Base-by-base conservation (phyloP, 1,140 invertebrate genomes). In the Bombus sylvicola region DNA sequence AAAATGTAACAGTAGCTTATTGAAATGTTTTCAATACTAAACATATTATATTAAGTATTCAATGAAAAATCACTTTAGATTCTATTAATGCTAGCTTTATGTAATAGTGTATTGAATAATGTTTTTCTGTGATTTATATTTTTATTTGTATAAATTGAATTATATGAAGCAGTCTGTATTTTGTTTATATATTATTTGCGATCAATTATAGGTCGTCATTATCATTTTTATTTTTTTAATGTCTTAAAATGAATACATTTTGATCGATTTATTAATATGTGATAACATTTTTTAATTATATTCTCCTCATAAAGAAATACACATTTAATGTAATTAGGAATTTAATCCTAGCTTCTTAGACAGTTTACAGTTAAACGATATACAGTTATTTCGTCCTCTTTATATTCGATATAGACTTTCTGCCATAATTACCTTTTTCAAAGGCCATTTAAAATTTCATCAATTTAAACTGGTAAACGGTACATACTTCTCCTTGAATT, bases 321-420 rank as follows among this genome's bases (percentile, higher is more conserved):
- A n/a, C 1, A 80, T 37, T 53, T 71, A 34, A 53, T 57, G 31
- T 81, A 86, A 53, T 86, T 86, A 74, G 9, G 18, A 75, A 73
- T 75, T 86, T 75, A 57, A 81, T 81, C 72, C 68, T 82, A 53
- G 25, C 34, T 59, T 39, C 43, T 74, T 74, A 81, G 83, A 80
- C 74, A 83, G n/a, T 83, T 78, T 85, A 85, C 83, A 72, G 83
- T 85, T 85, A 85, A 85, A 80, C 64, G 68, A 8, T 85, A 80
- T 85, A 85, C 83, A 85, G 83, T 85, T 85, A 85, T 62, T 80
- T 80, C 41, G 83, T 80, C 77, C 77, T 72, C 68, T 80, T 85
- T 85, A 79, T 72, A 59, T 64, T 28, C 31, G n/a, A 85, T 83
- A 59, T 53, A 85, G 68, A 73, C n/a, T 62, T 62, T 79, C 66